phyloP scores from a whole-genome alignment of 2,113 vertebrate species.

The Rhinoderma darwinii region DNA sequence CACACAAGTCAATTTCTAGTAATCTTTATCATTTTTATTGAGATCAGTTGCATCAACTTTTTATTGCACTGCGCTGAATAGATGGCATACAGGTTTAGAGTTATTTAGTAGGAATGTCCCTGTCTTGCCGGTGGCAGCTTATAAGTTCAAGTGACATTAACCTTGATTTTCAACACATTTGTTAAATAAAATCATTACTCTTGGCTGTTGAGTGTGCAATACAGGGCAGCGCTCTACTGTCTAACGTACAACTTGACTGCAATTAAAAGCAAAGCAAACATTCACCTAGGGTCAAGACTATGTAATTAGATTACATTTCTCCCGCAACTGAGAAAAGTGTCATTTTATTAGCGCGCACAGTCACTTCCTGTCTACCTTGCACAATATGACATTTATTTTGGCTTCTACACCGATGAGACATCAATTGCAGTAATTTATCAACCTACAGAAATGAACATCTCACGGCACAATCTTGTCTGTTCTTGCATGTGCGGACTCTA shows the following conservation, averaged over 20 bases:
- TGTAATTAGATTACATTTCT: constrained; percentile 57
- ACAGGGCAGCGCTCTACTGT: constrained; percentile 9
- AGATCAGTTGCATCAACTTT: not conserved
- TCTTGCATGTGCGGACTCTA: no score
- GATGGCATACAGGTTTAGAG: not conserved
- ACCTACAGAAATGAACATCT: no score
- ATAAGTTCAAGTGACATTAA: constrained; percentile 50
- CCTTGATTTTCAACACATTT: constrained; percentile 54
- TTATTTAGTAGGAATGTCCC: constrained; percentile 9
- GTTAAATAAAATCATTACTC: constrained; percentile 56
- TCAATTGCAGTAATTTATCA: not conserved
- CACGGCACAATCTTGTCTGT: no score
- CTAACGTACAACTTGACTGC: constrained; percentile 37
- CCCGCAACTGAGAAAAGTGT: constrained; percentile 50
- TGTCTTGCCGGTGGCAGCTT: constrained; percentile 23
- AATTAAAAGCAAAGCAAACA: constrained; percentile 56
- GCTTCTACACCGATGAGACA: not conserved
- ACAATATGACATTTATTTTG: constrained; percentile 17
- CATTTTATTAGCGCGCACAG: constrained; percentile 36
- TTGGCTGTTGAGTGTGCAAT: constrained; percentile 38
- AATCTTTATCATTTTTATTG: not conserved
- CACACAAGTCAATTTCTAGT: not conserved
- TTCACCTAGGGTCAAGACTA: constrained; percentile 52
- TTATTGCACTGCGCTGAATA: not conserved
- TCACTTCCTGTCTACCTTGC: constrained; percentile 10